Evolutionary conservation across 2,888 invertebrate genomes (phyloP).

Genomic region (Diadromus collaris): DNA sequence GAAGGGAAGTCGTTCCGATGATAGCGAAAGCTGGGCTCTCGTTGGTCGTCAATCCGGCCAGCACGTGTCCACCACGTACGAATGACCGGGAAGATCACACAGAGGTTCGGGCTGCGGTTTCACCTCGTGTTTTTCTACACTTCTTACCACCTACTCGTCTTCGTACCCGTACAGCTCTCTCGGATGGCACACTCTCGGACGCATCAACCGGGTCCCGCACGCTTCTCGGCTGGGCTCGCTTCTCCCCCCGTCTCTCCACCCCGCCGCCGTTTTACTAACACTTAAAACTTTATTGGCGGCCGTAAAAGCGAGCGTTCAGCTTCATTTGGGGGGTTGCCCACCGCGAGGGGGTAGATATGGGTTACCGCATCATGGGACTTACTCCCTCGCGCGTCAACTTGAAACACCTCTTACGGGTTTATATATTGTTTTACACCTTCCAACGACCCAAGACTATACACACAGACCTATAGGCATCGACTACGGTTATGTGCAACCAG

Average conservation of each 20-base stretch:
- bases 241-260: slow-evolving; percentile 45
- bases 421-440: slow-evolving; percentile 61
- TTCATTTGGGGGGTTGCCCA: slow-evolving; percentile 72
- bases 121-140: slow-evolving; percentile 26
- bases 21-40: slow-evolving; percentile 19
- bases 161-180: slow-evolving; percentile 44
- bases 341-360: slow-evolving; percentile 58
- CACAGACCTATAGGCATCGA: slow-evolving; percentile 30
- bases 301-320: slow-evolving; percentile 78
- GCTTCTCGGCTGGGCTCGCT: slow-evolving; percentile 45
- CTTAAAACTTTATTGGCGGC: slow-evolving; percentile 80
- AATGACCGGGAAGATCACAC: slow-evolving; percentile 27
- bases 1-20: slow-evolving; percentile 6
- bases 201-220: slow-evolving; percentile 58
- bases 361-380: slow-evolving; percentile 58
- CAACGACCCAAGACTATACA: slow-evolving; percentile 16
- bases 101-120: slow-evolving; percentile 17
- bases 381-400: slow-evolving; percentile 49
- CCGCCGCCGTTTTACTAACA: slow-evolving; percentile 78
- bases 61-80: slow-evolving; percentile 26
- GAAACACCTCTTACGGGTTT: slow-evolving; percentile 51
- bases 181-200: slow-evolving; percentile 58
- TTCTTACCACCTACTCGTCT: slow-evolving; percentile 42
- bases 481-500: slow-evolving; percentile 40
- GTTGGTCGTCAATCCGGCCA: slow-evolving; percentile 32